phyloP scores from a whole-genome alignment of 2,888 invertebrate genomes.

The Sphaerophoria rueppellii region DNA sequence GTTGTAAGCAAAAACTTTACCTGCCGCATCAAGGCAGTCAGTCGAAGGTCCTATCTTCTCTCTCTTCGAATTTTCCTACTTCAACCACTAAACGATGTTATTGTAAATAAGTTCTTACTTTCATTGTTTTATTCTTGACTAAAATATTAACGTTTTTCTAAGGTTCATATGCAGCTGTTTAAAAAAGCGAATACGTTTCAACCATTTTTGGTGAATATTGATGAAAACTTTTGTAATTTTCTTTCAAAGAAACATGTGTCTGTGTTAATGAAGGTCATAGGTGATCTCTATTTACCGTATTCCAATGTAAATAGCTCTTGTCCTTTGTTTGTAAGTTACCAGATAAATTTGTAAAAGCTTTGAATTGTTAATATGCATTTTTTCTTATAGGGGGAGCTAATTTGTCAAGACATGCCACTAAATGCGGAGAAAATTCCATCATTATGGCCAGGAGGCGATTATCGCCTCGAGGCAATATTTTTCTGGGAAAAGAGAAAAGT shows the following conservation, averaged over 20 bases:
- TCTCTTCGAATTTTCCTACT: not conserved
- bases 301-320: conserved; percentile 35
- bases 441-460: conserved; percentile 15
- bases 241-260: conserved; percentile 7
- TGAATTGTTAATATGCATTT: not conserved
- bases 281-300: conserved; percentile 16
- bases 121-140: too few relatives aligned
- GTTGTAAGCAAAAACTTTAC: not conserved
- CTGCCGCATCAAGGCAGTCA: not conserved
- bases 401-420: conserved; percentile 5
- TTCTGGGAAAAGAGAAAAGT: not conserved
- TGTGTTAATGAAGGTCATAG: conserved; percentile 16
- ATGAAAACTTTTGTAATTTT: conserved; percentile 24
- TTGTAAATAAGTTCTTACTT: not conserved
- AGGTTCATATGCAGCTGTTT: not conserved
- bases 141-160: too few relatives aligned
- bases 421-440: conserved; percentile 1
- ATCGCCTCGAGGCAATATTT: not conserved
- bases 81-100: not conserved
- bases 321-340: not conserved
- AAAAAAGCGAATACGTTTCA: conserved; percentile 20
- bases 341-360: too few relatives aligned
- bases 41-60: not conserved
- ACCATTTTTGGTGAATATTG: conserved; percentile 8
- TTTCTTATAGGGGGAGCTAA: not conserved